Evolutionary conservation across 1,140 invertebrate genomes (phyloP).

Genomic region (Brachionus sp.): DNA sequence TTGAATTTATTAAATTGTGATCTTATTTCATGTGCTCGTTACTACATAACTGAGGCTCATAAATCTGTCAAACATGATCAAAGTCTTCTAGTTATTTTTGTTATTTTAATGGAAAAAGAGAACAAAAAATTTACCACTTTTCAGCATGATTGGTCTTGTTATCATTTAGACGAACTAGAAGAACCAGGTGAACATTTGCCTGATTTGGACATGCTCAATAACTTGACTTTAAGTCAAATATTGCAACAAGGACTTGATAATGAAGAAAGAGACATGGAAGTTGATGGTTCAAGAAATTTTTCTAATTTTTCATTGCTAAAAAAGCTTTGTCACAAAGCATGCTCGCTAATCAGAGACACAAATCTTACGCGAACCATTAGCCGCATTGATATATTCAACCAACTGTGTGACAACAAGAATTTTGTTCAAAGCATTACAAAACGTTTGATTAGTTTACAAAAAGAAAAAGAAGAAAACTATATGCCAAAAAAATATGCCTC

Average conservation of each 20-base stretch:
- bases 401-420: not conserved
- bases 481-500: not conserved
- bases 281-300: not conserved
- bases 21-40: conserved; percentile 53
- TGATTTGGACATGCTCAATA: not conserved
- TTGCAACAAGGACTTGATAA: not conserved
- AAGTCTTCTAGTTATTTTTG: conserved; percentile 49
- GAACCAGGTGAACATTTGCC: not conserved
- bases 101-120: conserved; percentile 52
- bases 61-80: conserved; percentile 44
- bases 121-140: conserved; percentile 53
- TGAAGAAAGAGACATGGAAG: not conserved
- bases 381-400: not conserved
- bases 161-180: conserved; percentile 43
- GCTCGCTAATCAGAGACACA: conserved; percentile 25
- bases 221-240: not conserved
- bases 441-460: conserved; percentile 15
- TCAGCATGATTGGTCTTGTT: conserved; percentile 47
- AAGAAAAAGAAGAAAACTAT: not conserved
- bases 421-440: not conserved
- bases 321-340: not conserved
- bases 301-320: not conserved
- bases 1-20: conserved; percentile 51
- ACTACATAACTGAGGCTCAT: conserved; percentile 43
- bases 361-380: conserved; percentile 19